phyloP scores from a whole-genome alignment of 2,888 invertebrate species.

The Cetonia aurata region DNA sequence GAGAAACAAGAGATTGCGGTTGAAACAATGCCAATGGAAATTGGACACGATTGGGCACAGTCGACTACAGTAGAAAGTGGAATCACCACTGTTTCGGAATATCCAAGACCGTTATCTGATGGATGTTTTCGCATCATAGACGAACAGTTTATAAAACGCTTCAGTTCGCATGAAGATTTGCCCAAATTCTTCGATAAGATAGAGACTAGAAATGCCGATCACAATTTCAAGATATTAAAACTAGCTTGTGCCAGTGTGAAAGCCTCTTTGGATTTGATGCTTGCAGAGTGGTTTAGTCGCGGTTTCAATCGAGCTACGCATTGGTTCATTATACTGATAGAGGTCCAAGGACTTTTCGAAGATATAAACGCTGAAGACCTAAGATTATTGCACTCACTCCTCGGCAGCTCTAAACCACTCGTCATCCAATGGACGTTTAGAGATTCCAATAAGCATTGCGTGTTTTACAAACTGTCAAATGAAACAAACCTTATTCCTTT shows the following conservation, averaged over 20 bases:
- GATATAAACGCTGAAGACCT: not conserved
- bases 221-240: conserved; percentile 11
- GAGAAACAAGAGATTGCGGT: too few species aligned
- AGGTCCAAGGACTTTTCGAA: not conserved
- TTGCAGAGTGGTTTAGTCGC: not conserved
- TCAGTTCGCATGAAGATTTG: not conserved
- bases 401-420: not conserved
- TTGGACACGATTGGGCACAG: too few species aligned
- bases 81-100: too few species aligned
- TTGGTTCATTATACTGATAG: conserved; percentile 5
- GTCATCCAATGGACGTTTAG: conserved; percentile 1
- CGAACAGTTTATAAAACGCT: not conserved
- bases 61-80: too few species aligned
- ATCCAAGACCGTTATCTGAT: too few species aligned
- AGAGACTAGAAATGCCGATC: not conserved
- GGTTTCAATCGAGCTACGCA: conserved; percentile 3
- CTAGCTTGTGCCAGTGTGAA: not conserved
- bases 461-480: not conserved
- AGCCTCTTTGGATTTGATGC: not conserved
- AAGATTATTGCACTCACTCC: not conserved
- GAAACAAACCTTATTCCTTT: not conserved
- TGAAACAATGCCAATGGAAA: too few species aligned
- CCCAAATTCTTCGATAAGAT: too few species aligned
- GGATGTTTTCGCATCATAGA: too few species aligned
- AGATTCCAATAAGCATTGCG: not conserved